Base-by-base conservation (phyloP, 2,797 vertebrate genomes). In the Bovichtus diacanthus region DNA sequence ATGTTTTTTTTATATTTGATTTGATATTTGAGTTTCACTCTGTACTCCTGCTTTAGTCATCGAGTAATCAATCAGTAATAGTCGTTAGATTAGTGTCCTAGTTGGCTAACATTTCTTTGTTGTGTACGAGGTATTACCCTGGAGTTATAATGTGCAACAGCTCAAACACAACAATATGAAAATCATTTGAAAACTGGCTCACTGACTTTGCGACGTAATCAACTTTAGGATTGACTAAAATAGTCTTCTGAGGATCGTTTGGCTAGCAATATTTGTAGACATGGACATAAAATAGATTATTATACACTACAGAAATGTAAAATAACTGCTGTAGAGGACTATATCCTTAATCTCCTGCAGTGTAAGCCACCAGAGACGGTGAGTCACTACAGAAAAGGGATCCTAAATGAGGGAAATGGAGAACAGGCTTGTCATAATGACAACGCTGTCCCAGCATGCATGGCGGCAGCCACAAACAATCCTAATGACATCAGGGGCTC, bases 391-490 rank as follows among this genome's bases (percentile, higher is more conserved):
- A 81, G 70, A 74, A 56, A 71, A 78, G 41, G n/a, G 41, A 81
- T 78, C 73, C 27, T 80, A 89, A 92, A 88, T 87, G 70, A 89
- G 88, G 80, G 27, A 80, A 86, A 85, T 72, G 12, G 71, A 86
- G 78, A 81, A 58, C 54, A 58, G 81, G 74, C 64, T 82, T 83
- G 78, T 88, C 86, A 88, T 71, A 84, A 81, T 74, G 74, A 85
- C 88, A 83, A 69, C 49, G 16, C 49, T 53, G 69, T 88, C 87
- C 90, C 90, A 89, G 90, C 81, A 90, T 90, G 89, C 88, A 87
- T n/a, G 76, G 87, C 81, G 80, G 82, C 86, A 80, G 82, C 84
- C 85, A 87, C 89, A 92, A 94, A 91, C 87, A 89, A 81, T 86
- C 74, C 81, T 92, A 93, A 93, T 86, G 87, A 92, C 91, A 85